These are phyloP conservation scores for Cancer borealis DNA, from an alignment of 2,888 invertebrate species.

Conservation along the genomic window DNA sequence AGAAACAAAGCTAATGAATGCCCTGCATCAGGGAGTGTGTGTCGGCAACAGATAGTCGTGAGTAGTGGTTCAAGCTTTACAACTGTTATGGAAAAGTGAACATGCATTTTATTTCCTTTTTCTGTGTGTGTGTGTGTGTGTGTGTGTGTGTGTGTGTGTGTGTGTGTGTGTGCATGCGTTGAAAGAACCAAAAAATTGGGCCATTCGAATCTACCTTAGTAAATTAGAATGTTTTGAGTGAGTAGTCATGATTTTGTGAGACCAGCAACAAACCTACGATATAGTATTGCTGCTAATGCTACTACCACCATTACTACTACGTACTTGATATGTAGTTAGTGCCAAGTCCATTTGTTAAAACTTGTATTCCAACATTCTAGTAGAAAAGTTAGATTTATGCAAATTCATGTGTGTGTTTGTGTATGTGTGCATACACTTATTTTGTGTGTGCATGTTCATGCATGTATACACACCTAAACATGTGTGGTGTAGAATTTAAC, in stretches of 20 bases:
- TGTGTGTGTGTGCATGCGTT: not conserved
- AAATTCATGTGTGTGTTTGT: not conserved
- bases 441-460: not conserved
- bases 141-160: conserved; percentile 16
- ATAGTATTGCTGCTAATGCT: not conserved
- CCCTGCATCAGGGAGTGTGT: conserved; percentile 56
- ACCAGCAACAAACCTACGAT: not conserved
- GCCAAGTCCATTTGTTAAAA: conserved; percentile 44
- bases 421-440: not conserved
- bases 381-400: not conserved
- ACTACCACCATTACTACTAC: conserved; percentile 10
- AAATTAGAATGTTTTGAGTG: not conserved
- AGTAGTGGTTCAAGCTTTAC: not conserved
- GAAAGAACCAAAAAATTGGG: not conserved
- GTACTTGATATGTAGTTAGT: conserved; percentile 36
- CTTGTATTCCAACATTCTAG: conserved; percentile 53
- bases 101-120: not conserved
- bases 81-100: not conserved
- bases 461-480: not conserved
- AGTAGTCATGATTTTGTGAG: conserved; percentile 5
- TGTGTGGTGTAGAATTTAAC: not conserved
- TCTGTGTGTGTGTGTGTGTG: not conserved
- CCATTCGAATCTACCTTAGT: not conserved
- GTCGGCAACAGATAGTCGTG: not conserved
- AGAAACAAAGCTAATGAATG: conserved; percentile 68